Evolutionary conservation across 1,140 invertebrate species (phyloP), one percentile per base, ranked within the genome.

Genomic region (Heliconius himera): DNA sequence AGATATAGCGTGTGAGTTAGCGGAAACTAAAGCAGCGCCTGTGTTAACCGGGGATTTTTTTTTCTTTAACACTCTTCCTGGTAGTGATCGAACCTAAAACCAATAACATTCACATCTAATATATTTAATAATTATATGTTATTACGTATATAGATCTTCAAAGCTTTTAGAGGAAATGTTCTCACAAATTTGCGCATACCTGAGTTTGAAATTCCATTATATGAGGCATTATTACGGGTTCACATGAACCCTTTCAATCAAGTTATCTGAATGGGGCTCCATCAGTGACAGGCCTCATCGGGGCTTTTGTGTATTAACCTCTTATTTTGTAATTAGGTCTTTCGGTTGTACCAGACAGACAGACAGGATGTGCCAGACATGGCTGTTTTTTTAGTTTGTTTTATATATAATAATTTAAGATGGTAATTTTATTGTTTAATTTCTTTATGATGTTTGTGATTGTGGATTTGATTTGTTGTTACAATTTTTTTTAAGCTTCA

Each of bases 171-270:
- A 51, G 46, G 70, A 46, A 72, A 71, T 77, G 46, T 77, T 72
- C 76, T 70, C 76, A 77, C 33, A 80, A 87, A 83, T 87, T 87
- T 83, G 81, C 83, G 83, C 81, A 85, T 87, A 87, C 84, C 85
- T 86, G 76, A 73, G 70, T 82, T 77, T 78, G 83, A 86, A 91
- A 89, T 86, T 76, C 83, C 83, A 89, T 89, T 88, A 87, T 83
- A 76, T 54, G 73, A 56, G 77, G 78, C 83, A 86, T 89, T 89
- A 88, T 91, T 85, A 16, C 83, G 78, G 75, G 77, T 87, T 87
- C 84, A 85, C 81, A 86, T 79, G 81, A 85, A 88, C 87, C 90
- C 91, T 90, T 91, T 92, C 88, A 89, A 89, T 91, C 85, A 87
- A 83, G 70, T 80, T 81, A 80, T 73, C 76, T 93, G 89, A 92